Conservation (phyloP, 2,888 invertebrate genomes). For the Serrognathus titanus region DNA sequence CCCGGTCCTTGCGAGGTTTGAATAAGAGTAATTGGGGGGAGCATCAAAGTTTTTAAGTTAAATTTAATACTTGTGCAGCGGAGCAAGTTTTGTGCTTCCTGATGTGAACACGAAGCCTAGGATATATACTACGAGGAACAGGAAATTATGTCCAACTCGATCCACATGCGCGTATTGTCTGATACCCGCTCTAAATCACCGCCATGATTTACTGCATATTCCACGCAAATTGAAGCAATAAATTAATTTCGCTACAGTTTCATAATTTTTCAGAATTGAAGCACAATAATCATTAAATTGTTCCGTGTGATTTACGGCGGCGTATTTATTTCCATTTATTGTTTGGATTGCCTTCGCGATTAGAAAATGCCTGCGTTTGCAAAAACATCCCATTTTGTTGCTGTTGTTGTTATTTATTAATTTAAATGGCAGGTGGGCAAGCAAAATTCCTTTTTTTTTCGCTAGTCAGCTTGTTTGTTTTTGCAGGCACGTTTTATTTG, state of each 20-base stretch:
- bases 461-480: too few species aligned
- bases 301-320: constrained; percentile 30
- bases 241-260: constrained; percentile 36
- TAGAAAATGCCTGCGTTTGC: constrained; percentile 23
- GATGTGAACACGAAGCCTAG: constrained; percentile 26
- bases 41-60: too few species aligned
- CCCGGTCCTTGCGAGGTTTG: too few species aligned
- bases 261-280: constrained; percentile 32
- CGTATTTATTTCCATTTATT: constrained; percentile 14
- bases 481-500: too few species aligned
- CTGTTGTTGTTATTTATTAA: too few species aligned
- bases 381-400: constrained; percentile 17
- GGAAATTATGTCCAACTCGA: constrained; percentile 37
- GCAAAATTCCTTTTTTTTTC: too few species aligned
- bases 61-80: constrained; percentile 26
- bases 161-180: constrained; percentile 33
- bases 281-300: constrained; percentile 41
- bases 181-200: constrained; percentile 29
- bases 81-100: constrained; percentile 28
- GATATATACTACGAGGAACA: constrained; percentile 32
- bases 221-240: constrained; percentile 39
- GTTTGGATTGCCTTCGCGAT: constrained; percentile 1
- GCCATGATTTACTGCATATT: constrained; percentile 36
- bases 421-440: too few species aligned
- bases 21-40: too few species aligned